Percentiles rank a stretch among this genome's conserved stretches.
Conservation (phyloP, 2,797 vertebrate genomes). For the Lerista edwardsae region DNA sequence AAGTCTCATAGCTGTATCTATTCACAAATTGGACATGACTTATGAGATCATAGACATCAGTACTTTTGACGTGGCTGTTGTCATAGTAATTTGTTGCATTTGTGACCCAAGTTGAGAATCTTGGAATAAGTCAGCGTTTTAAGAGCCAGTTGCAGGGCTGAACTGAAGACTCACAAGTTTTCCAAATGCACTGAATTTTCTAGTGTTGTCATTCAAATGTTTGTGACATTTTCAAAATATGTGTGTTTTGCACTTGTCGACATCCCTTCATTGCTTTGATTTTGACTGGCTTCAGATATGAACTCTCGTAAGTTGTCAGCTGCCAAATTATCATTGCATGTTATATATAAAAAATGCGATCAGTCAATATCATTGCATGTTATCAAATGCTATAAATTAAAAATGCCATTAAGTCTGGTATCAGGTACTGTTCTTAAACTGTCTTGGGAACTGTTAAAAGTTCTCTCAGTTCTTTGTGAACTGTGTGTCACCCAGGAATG, state of each 20-base stretch:
- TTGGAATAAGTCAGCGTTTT: background rate
- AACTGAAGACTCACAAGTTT: background rate
- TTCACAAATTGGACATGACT: background rate
- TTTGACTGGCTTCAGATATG: too few species aligned
- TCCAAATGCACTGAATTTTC: background rate
- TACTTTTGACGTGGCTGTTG: background rate
- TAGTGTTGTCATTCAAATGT: background rate
- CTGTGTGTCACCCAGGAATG: background rate
- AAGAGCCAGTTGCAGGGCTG: background rate
- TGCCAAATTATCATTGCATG: too few species aligned
- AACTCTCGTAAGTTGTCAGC: too few species aligned
- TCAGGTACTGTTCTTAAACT: background rate
- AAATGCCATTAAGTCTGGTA: background rate
- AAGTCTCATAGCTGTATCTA: background rate
- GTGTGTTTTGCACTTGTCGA: background rate
- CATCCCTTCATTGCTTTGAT: background rate
- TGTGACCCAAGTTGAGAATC: background rate
- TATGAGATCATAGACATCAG: background rate
- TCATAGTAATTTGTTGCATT: background rate
- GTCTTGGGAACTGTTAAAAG: background rate
- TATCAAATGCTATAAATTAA: background rate
- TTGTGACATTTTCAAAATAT: background rate
- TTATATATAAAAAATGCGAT: too few species aligned
- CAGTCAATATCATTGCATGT: too few species aligned
- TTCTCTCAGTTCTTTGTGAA: background rate